Percentiles rank a stretch among this genome's conserved stretches.
phyloP scores from a whole-genome alignment of 1,140 invertebrate genomes.

The Drosophila persimilis region DNA sequence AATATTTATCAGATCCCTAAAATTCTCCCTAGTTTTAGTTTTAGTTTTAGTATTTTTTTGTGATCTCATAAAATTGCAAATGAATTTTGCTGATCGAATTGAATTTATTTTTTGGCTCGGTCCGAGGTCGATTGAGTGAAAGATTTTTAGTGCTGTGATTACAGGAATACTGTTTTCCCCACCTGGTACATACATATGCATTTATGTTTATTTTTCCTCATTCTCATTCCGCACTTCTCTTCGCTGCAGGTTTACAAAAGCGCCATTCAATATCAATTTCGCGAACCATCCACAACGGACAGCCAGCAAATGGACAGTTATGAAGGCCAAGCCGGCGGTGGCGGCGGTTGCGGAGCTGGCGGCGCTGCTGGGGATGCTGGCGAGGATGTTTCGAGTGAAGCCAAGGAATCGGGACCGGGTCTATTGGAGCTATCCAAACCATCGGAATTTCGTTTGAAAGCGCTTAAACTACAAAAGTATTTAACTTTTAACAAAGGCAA shows the following conservation, averaged over 20 bases:
- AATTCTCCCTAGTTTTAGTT: too few species aligned
- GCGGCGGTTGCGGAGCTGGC: slow-evolving; percentile 16
- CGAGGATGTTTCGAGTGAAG: slow-evolving; percentile 64
- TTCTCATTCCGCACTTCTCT: slow-evolving; percentile 3
- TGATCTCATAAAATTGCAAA: too few species aligned
- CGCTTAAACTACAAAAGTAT: slow-evolving; percentile 83
- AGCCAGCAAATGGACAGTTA: slow-evolving; percentile 65
- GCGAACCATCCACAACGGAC: slow-evolving; percentile 73
- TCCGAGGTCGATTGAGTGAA: too few species aligned
- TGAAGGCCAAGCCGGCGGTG: slow-evolving; percentile 46
- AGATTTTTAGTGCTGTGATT: too few species aligned
- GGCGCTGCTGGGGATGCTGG: slow-evolving; percentile 54
- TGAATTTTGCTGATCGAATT: too few species aligned
- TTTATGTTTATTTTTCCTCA: slow-evolving; percentile 7
- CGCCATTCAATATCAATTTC: slow-evolving; percentile 82
- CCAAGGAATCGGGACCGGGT: slow-evolving; percentile 74
- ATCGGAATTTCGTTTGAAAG: slow-evolving; percentile 83
- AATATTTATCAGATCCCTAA: too few species aligned
- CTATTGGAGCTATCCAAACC: slow-evolving; percentile 82
- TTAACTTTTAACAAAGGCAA: slow-evolving; percentile 79
- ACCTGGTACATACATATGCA: slow-evolving; percentile 26
- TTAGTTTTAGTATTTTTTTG: too few species aligned
- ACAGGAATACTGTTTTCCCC: neutral
- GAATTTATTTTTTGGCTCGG: too few species aligned
- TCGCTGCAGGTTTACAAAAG: slow-evolving; percentile 67